Percentiles rank a stretch among this genome's conserved stretches.
Conservation (phyloP, 1,140 invertebrate species). For the Danaus plexippus region DNA sequence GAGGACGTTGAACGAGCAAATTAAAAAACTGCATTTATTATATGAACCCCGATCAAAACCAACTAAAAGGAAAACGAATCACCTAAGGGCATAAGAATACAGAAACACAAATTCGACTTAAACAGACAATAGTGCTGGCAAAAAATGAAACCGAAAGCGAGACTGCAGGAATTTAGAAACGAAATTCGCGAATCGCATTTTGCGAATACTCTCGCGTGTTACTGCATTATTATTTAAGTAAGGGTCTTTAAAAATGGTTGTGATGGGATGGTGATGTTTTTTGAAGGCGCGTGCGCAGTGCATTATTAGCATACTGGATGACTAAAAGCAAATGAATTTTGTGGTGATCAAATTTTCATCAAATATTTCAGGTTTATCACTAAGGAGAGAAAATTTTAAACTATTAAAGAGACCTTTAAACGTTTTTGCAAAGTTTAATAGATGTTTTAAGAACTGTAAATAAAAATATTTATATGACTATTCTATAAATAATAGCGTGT, state of each 20-base stretch:
- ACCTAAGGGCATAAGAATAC: conserved; percentile 25
- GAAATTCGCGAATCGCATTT: conserved; percentile 69
- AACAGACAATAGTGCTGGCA: conserved; percentile 59
- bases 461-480: too few relatives aligned
- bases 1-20: conserved; percentile 21
- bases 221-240: conserved; percentile 71
- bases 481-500: too few relatives aligned
- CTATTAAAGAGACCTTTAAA: too few relatives aligned
- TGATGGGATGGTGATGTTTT: conserved; percentile 55
- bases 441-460: too few relatives aligned
- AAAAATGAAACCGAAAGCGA: conserved; percentile 49
- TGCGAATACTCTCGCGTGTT: conserved; percentile 69
- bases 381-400: too few relatives aligned
- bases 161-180: conserved; percentile 58
- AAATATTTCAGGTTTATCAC: too few relatives aligned
- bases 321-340: conserved; percentile 25
- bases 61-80: conserved; percentile 27
- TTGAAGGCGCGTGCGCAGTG: conserved; percentile 65
- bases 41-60: conserved; percentile 19
- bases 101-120: conserved; percentile 46
- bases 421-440: too few relatives aligned
- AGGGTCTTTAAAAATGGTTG: conserved; percentile 58
- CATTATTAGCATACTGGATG: conserved; percentile 60
- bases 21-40: conserved; percentile 24
- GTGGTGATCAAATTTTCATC: too few relatives aligned